Evolutionary conservation across 2,888 invertebrate genomes (phyloP).

Genomic region (Leptogaster cylindrica): DNA sequence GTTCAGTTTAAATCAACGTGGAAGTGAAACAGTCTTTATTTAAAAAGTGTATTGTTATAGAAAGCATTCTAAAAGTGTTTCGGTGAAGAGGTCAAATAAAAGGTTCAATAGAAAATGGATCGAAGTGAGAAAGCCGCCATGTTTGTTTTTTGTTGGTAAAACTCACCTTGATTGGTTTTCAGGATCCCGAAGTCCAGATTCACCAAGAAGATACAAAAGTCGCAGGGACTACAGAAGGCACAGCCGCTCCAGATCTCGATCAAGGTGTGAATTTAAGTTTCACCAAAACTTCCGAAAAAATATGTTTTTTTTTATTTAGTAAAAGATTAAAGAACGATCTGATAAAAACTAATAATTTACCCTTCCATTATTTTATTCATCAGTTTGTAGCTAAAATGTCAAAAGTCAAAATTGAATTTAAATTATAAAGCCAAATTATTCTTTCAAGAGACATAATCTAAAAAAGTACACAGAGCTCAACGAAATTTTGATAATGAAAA

Average conservation of each 20-base stretch:
- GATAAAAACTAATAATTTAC: no score
- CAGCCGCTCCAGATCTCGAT: conserved; percentile 58
- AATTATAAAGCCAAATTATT: not conserved
- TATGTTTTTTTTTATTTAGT: not conserved
- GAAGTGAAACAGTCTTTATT: no score
- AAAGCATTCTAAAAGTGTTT: no score
- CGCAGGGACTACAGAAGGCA: conserved; percentile 55
- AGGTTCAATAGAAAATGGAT: no score
- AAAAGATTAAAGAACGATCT: no score
- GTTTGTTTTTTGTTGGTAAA: conserved; percentile 9
- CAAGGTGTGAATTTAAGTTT: not conserved
- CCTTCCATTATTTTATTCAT: no score
- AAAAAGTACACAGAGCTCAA: not conserved
- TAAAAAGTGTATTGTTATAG: no score
- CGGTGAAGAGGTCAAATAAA: no score
- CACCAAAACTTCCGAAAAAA: not conserved
- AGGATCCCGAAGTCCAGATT: conserved; percentile 51
- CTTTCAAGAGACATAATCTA: not conserved
- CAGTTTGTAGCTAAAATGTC: no score
- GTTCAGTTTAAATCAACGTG: no score
- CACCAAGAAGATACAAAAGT: conserved; percentile 49
- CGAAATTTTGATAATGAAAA: not conserved
- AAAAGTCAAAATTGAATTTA: no score
- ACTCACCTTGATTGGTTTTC: not conserved
- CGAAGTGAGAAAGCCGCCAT: conserved; percentile 40